Evolutionary conservation across 2,113 vertebrate genomes (phyloP).

Genomic region (Neoarius graeffei): DNA sequence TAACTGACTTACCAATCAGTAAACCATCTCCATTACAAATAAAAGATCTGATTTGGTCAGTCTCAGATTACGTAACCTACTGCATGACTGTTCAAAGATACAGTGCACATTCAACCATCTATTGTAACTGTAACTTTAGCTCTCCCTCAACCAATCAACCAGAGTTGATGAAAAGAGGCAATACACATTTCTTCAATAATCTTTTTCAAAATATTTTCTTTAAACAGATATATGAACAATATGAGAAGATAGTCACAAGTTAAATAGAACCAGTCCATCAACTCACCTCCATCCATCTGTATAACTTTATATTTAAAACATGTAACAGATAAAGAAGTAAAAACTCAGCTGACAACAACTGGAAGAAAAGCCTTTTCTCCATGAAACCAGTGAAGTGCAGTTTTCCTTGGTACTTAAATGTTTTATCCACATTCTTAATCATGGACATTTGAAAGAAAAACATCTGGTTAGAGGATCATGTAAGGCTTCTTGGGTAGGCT

Average conservation of each 20-base stretch:
- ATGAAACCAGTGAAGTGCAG: constrained; percentile 30
- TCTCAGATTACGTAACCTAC: constrained; percentile 14
- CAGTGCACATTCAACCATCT: constrained; percentile 36
- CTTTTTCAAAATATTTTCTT: neutral
- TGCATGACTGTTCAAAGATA: neutral
- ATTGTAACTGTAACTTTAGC: constrained; percentile 1
- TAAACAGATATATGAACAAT: neutral
- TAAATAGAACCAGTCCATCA: constrained; percentile 1
- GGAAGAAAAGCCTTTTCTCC: constrained; percentile 35
- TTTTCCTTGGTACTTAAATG: constrained; percentile 31
- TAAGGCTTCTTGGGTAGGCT: neutral
- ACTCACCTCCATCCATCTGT: constrained; percentile 8
- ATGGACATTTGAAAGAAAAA: neutral
- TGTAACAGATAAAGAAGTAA: neutral
- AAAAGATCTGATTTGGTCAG: constrained; percentile 3
- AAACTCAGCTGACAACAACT: neutral
- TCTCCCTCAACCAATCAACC: neutral
- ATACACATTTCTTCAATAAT: neutral
- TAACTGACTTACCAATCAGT: neutral
- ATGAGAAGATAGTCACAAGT: constrained; percentile 17
- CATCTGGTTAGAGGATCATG: neutral
- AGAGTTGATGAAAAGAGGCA: neutral
- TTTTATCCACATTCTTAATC: constrained; percentile 20
- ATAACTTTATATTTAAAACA: constrained; percentile 20
- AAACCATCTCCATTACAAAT: constrained; percentile 15